Conservation (phyloP, 2,113 vertebrate species). For the Osmerus mordax region DNA sequence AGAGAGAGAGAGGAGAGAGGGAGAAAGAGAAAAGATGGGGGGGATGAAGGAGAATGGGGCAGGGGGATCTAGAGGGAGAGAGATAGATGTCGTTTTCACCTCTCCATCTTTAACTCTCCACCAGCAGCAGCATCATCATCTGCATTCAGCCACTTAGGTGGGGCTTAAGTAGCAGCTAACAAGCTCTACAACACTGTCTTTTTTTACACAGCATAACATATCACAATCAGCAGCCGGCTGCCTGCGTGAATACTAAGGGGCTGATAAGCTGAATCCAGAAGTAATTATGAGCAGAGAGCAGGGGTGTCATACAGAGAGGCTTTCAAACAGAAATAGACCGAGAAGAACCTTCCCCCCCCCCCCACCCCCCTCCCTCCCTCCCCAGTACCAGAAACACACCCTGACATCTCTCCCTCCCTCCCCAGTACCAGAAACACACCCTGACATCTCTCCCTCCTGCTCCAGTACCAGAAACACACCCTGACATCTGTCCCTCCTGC, state of each 20-base stretch:
- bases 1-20: too few species aligned
- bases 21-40: too few species aligned
- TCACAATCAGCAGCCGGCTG: conserved; percentile 49
- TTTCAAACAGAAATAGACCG: conserved; percentile 38
- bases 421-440: conserved; percentile 12
- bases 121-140: conserved; percentile 8
- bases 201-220: conserved; percentile 35
- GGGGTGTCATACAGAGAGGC: conserved; percentile 15
- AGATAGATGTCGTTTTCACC: too few species aligned
- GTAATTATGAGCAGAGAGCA: conserved; percentile 37
- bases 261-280: conserved; percentile 20
- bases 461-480: neutral
- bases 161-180: conserved; percentile 35
- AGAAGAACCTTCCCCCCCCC: neutral
- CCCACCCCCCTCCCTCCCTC: too few species aligned
- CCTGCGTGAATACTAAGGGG: conserved; percentile 36
- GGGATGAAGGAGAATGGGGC: too few species aligned
- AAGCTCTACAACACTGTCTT: conserved; percentile 37
- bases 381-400: too few species aligned
- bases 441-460: neutral
- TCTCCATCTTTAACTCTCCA: neutral
- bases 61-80: too few species aligned
- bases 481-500: too few species aligned
- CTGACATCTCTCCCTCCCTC: too few species aligned
- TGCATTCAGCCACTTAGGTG: conserved; percentile 46